phyloP scores from a whole-genome alignment of 2,888 invertebrate genomes.

The Sarcophaga carnaria region DNA sequence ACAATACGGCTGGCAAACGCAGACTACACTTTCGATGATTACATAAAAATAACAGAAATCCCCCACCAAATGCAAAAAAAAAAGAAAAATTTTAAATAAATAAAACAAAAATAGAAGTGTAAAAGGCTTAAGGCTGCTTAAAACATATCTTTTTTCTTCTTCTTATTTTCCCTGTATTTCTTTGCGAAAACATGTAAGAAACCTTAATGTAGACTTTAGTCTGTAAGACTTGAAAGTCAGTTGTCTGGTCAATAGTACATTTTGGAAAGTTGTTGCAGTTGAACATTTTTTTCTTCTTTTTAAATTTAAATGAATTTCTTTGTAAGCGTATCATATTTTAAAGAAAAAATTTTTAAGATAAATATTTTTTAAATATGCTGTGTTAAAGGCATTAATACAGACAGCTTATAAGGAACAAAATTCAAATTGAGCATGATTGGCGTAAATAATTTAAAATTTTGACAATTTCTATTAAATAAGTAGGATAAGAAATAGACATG shows the following conservation, averaged over 20 bases:
- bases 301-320: conserved; percentile 49
- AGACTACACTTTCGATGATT: conserved; percentile 32
- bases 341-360: too few species aligned
- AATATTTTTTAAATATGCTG: conserved; percentile 27
- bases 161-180: neutral
- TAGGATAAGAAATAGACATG: too few species aligned
- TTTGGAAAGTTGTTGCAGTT: conserved; percentile 28
- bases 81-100: conserved; percentile 15
- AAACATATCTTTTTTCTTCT: conserved; percentile 9
- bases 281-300: neutral
- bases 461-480: conserved; percentile 16
- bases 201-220: conserved; percentile 38
- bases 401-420: neutral
- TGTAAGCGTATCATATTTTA: neutral
- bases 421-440: conserved; percentile 52
- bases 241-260: conserved; percentile 17
- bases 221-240: neutral
- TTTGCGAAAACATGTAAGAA: conserved; percentile 7
- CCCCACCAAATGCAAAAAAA: neutral
- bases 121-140: conserved; percentile 47
- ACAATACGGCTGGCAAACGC: neutral
- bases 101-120: conserved; percentile 39
- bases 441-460: conserved; percentile 54
- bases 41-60: conserved; percentile 9
- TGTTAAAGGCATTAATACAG: neutral